Evolutionary conservation across 2,797 vertebrate species (phyloP), one percentile per base, ranked within the genome.

Genomic region (Bradypodion ventrale): DNA sequence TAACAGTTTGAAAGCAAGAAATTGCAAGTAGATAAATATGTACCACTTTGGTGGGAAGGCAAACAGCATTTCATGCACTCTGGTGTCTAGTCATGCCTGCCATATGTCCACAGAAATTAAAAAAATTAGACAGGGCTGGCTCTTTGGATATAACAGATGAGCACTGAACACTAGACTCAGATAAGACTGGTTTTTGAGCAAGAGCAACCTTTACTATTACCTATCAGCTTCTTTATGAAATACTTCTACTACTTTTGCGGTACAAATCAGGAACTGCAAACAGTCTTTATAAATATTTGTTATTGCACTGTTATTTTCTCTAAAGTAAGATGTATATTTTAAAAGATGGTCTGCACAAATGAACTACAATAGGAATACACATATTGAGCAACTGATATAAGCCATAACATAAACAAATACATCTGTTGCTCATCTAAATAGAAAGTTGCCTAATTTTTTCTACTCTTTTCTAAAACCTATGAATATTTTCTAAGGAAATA

Each of bases 171-270:
- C n/a, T n/a, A n/a, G n/a, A n/a, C n/a, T n/a, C n/a, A n/a, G n/a
- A n/a, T n/a, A n/a, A n/a, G n/a, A n/a, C n/a, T n/a, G n/a, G n/a
- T n/a, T n/a, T n/a, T n/a, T n/a, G n/a, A n/a, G n/a, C n/a, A n/a
- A n/a, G n/a, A n/a, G n/a, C n/a, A n/a, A n/a, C n/a, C n/a, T n/a
- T n/a, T n/a, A n/a, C n/a, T n/a, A n/a, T 91, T 74, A 0, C 0
- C 85, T 91, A 92, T 88, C 91, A 91, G 87, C 89, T 89, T 86
- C 83, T 90, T 89, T 90, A 75, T 84, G 13, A 80, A 87, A 90
- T 84, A 85, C 76, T 87, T 72, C 83, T 42, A 56, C 10, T 66
- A 65, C 42, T 69, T 69, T 92, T 83, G 83, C 88, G 83, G 21
- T 56, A 56, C 83, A 89, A 85, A 86, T 85, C 77, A 59, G 85